Conservation (phyloP, 1,140 invertebrate genomes). For the Drosophila leontia region DNA sequence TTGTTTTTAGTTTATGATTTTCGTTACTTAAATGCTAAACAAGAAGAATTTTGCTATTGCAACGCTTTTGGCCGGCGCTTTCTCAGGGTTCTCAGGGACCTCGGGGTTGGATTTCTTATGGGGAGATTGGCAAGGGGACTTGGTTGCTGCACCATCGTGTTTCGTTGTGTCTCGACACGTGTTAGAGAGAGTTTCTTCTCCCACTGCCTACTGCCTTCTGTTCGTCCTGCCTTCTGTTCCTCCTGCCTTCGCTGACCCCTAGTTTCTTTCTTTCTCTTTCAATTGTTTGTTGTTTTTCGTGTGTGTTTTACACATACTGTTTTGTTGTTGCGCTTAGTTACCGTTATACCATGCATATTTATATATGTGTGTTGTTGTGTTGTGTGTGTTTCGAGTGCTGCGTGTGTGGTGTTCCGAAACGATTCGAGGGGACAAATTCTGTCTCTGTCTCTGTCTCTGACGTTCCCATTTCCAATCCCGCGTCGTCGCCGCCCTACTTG, state of each 20-base stretch:
- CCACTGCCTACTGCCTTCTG: not conserved
- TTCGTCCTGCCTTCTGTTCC: not conserved
- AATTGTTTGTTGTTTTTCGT: slow-evolving; percentile 36
- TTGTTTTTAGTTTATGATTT: slow-evolving; percentile 34
- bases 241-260: slow-evolving; percentile 3
- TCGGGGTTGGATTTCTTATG: not conserved
- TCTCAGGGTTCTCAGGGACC: not conserved
- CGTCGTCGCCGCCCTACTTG: slow-evolving; percentile 85
- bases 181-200: slow-evolving; percentile 4
- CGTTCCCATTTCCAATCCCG: slow-evolving; percentile 7
- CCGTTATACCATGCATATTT: slow-evolving; percentile 79
- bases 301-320: slow-evolving; percentile 73
- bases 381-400: slow-evolving; percentile 27
- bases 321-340: slow-evolving; percentile 82
- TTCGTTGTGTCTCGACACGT: slow-evolving; percentile 21
- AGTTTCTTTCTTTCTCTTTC: not conserved
- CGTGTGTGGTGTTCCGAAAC: slow-evolving; percentile 32
- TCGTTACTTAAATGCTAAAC: slow-evolving; percentile 78
- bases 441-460: not conserved
- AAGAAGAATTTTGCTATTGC: slow-evolving; percentile 81
- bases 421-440: slow-evolving; percentile 1
- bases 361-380: slow-evolving; percentile 61
- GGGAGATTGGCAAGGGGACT: slow-evolving; percentile 4
- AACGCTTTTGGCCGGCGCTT: slow-evolving; percentile 47
- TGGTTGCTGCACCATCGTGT: slow-evolving; percentile 4